Evolutionary conservation across 2,113 vertebrate species (phyloP).

Genomic region (Dipodomys merriami): DNA sequence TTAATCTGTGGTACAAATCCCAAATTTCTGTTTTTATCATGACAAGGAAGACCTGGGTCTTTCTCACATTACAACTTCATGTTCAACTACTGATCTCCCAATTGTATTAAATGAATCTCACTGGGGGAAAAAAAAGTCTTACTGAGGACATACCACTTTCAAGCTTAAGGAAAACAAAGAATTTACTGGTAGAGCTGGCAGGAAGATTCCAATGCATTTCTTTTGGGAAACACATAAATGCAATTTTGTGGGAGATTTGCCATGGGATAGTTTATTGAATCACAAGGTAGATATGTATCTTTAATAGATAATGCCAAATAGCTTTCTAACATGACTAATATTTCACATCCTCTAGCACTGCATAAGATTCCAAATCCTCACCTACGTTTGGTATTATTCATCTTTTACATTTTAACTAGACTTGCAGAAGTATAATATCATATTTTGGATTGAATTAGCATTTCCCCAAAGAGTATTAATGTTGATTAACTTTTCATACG

Average conservation of each 20-base stretch:
- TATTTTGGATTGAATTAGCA: constrained; percentile 6
- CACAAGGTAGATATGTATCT: not conserved
- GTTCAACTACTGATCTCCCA: not conserved
- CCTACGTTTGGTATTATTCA: not conserved
- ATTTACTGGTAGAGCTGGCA: not conserved
- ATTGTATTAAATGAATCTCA: not conserved
- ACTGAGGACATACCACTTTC: not conserved
- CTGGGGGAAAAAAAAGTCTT: not conserved
- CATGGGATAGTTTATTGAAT: not conserved
- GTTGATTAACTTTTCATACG: not conserved
- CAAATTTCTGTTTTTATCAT: not conserved
- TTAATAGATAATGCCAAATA: not conserved
- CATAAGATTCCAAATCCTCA: not conserved
- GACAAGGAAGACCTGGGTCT: not conserved
- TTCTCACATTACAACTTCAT: not conserved
- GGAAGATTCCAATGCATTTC: not conserved
- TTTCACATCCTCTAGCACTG: not conserved
- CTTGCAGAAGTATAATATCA: not conserved
- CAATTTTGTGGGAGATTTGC: not conserved
- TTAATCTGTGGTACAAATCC: not conserved
- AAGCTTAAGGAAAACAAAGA: not conserved
- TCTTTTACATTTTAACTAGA: constrained; percentile 23
- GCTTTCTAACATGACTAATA: not conserved
- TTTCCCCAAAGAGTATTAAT: not conserved
- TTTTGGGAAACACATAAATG: not conserved